Base-by-base conservation (phyloP, 2,797 vertebrate species). In the Zalophus californianus region DNA sequence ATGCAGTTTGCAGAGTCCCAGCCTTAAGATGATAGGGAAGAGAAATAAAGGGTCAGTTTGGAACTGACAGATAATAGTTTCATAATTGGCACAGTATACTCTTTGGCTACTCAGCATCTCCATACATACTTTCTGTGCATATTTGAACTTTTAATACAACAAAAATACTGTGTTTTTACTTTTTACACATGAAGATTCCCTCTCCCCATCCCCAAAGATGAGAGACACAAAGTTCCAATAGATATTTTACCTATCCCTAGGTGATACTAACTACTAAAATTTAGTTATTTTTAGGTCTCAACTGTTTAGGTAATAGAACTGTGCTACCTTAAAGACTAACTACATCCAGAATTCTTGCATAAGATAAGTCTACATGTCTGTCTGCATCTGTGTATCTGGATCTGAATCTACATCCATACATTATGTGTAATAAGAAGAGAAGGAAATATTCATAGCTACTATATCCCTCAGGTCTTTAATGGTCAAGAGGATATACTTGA, bases 31-130 rank as follows among this genome's bases (percentile, higher is more conserved):
- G 68, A 62, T n/a, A 56, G 62, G 68, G 52, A 44, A 77, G 78
- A 91, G 64, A 89, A 73, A n/a, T 62, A 85, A 73, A 90, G 62
- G 60, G 21, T 66, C 68, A 68, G 60, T 92, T 80, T 92, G 48
- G n/a, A 78, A 27, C 21, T 84, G 15, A 52, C 62, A 91, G 48
- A 54, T 15, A 58, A 11, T 52, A 73, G 48, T 78, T 92, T 90
- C 48, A 20, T 64, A 72, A 84, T n/a, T 72, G 90, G 38, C 54
- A 72, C 4, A 38, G 32, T 5, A 21, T 15, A 58, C 64, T 15
- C 25, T 90, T 86, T 68, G 58, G 14, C 35, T 87, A 3, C 23
- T 79, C 8, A 29, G 18, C 48, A 52, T 66, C 21, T 73, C 10
- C 48, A 54, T 48, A 83, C 21, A 18, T 7, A 75, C 3, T 41